Evolutionary conservation across 2,113 vertebrate genomes (phyloP).

Genomic region (Jaculus jaculus): DNA sequence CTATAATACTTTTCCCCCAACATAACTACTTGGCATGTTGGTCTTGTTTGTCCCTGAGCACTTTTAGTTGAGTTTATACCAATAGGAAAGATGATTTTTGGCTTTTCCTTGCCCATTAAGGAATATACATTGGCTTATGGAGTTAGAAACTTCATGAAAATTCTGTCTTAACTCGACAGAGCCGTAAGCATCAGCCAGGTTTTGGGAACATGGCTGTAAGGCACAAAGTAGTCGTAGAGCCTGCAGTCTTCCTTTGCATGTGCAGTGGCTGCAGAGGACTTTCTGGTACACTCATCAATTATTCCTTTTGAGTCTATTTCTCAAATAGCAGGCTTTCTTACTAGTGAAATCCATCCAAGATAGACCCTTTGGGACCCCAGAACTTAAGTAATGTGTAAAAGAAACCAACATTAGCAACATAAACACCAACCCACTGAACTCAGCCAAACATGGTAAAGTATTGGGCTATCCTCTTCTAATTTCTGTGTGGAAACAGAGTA

Average conservation of each 20-base stretch:
- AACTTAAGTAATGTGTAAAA: background rate
- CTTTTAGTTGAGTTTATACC: background rate
- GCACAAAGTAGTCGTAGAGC: background rate
- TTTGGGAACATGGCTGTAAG: background rate
- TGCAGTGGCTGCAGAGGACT: background rate
- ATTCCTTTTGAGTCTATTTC: background rate
- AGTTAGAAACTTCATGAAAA: background rate
- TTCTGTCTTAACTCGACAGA: background rate
- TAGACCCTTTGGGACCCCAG: background rate
- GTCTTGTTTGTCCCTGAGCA: constrained; percentile 1
- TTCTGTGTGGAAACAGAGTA: background rate
- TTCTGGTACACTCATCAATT: background rate
- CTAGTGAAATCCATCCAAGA: background rate
- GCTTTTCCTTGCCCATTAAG: background rate
- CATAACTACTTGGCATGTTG: background rate
- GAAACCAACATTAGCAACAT: background rate
- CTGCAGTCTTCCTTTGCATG: background rate
- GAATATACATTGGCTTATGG: background rate
- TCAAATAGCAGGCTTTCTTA: background rate
- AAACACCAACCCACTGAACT: background rate
- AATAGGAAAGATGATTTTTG: background rate
- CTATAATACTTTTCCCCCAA: too few relatives aligned
- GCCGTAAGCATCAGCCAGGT: background rate
- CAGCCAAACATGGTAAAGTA: background rate
- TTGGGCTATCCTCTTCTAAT: too few relatives aligned